phyloP scores from a whole-genome alignment of 1,140 invertebrate species.

The Lysiphlebus fabarum region DNA sequence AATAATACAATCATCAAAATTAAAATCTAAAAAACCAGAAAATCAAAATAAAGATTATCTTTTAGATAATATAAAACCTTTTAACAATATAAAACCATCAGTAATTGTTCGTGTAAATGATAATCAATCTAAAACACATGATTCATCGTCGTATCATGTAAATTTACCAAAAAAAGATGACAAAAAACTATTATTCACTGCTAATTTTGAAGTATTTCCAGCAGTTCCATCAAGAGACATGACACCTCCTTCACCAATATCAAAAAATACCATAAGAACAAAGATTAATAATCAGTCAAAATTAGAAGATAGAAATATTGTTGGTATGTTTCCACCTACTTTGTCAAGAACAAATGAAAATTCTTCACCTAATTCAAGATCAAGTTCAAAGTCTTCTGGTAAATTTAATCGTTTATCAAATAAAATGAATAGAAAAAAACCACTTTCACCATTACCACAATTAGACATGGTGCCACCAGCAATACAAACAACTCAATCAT shows the following conservation, averaged over 20 bases:
- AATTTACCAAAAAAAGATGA: constrained; percentile 36
- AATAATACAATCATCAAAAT: too few relatives aligned
- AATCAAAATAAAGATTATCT: too few relatives aligned
- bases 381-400: constrained; percentile 29
- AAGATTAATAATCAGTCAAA: constrained; percentile 46
- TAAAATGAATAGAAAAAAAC: constrained; percentile 47
- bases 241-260: constrained; percentile 42
- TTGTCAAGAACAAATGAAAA: too few relatives aligned
- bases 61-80: constrained; percentile 14
- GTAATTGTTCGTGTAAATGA: constrained; percentile 8
- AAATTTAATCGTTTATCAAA: constrained; percentile 33
- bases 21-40: too few relatives aligned
- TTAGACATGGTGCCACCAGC: constrained; percentile 46
- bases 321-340: constrained; percentile 49
- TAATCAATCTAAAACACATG: constrained; percentile 29
- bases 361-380: constrained; percentile 35
- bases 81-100: constrained; percentile 23
- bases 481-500: constrained; percentile 41
- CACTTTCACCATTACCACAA: constrained; percentile 31
- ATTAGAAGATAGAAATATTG: constrained; percentile 39
- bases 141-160: constrained; percentile 41
- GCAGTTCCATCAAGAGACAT: constrained; percentile 43
- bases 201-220: too few relatives aligned
- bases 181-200: constrained; percentile 15
- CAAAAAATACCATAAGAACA: constrained; percentile 33